Base-by-base conservation (phyloP, 1,140 invertebrate genomes). In the Pectinophora gossypiella region DNA sequence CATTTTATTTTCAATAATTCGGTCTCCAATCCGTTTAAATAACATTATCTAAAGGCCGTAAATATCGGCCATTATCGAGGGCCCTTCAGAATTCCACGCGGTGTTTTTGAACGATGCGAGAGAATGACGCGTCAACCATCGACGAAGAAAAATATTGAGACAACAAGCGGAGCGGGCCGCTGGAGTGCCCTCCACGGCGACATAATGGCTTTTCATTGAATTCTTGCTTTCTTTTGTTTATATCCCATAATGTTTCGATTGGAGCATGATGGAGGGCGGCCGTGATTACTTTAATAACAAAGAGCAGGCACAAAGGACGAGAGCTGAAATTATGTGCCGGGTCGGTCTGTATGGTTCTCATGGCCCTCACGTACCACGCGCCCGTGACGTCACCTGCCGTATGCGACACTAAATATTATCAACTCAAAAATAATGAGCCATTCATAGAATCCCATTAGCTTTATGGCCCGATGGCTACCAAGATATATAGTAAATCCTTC, bases 281-380 rank as follows among this genome's bases (percentile, higher is more conserved):
- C 72, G 72, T 85, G 79, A 86, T 85, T 85, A 84, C 77, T 86
- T 78, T 85, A 86, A 86, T 84, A 86, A 86, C 83, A 86, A 85
- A 77, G 68, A 72, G 60, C 52, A 56, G 65, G 63, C 67, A 83
- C 82, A 85, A 82, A 84, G 76, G 82, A 77, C 70, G 68, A 72
- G 68, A 69, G 54, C 72, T 80, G 68, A 76, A 78, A 84, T 84
- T 81, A 84, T 82, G 68, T 76, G 68, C 71, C 46, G 76, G 72
- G 74, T 76, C 71, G 68, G 52, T 65, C 64, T 58, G 49, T 54
- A 61, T 57, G 47, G 64, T 80, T 80, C 78, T 72, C 78, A 82
- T 85, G 77, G 77, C 71, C 65, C 74, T 81, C 82, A 83, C 82
- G 79, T 85, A 73, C 43, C 54, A 44, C 42, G 18, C 10, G 27